These are phyloP conservation scores for Platalea minor DNA, from an alignment of 2,797 vertebrate genomes.

Conservation along the genomic window DNA sequence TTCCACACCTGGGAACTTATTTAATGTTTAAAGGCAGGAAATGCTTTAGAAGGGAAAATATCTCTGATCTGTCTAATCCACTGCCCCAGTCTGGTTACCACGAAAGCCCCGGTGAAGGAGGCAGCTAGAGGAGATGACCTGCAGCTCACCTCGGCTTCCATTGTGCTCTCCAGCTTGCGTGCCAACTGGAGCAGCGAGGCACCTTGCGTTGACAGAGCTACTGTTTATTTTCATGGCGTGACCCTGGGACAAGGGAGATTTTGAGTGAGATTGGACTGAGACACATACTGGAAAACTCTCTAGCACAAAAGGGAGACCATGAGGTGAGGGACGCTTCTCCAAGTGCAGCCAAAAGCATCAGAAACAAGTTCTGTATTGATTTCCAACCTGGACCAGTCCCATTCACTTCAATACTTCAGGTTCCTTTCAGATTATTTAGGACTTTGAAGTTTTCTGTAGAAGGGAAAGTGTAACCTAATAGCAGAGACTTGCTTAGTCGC, in stretches of 20 bases:
- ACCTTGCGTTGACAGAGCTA: neutral
- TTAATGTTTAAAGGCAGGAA: constrained; percentile 29
- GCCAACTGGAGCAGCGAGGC: neutral
- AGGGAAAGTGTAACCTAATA: neutral
- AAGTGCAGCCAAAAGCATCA: neutral
- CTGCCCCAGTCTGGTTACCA: neutral
- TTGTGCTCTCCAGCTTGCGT: neutral
- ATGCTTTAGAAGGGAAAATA: neutral
- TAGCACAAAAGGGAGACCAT: neutral
- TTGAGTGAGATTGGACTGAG: neutral
- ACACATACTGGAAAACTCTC: neutral
- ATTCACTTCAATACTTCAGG: neutral
- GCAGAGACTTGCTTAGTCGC: fast-evolving
- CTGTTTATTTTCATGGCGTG: neutral
- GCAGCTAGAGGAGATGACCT: neutral
- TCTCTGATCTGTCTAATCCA: neutral
- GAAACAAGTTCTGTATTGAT: neutral
- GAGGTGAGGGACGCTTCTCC: neutral
- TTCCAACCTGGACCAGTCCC: neutral
- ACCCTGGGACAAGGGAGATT: neutral
- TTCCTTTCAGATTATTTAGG: neutral
- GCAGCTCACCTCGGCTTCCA: neutral
- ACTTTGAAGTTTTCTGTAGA: neutral
- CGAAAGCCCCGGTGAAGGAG: neutral
- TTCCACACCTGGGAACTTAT: neutral